phyloP scores from a whole-genome alignment of 2,113 vertebrate genomes.

The Meriones unguiculatus region DNA sequence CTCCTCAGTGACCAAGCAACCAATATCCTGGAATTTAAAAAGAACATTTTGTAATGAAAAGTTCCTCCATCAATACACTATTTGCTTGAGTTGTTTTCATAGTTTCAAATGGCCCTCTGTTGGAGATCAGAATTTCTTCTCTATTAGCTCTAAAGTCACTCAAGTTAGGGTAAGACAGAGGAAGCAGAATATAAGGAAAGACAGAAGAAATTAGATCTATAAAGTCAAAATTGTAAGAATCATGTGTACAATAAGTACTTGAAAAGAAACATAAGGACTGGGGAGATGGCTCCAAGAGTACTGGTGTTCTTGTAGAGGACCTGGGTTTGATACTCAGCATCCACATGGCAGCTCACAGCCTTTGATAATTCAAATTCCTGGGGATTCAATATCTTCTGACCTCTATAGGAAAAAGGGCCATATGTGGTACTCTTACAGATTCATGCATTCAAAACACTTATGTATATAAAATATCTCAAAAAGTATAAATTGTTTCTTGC shows the following conservation, averaged over 20 bases:
- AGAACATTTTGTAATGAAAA: constrained; percentile 76
- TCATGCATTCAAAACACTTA: not conserved
- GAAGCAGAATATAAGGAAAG: not conserved
- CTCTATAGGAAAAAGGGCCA: too few relatives aligned
- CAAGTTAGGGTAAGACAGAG: constrained; percentile 23
- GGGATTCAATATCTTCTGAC: not conserved
- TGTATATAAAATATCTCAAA: constrained; percentile 46
- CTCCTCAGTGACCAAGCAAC: constrained; percentile 78
- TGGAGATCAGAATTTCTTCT: constrained; percentile 58
- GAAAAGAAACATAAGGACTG: not conserved
- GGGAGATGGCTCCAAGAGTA: not conserved
- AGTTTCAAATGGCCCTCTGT: constrained; percentile 52
- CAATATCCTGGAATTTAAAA: constrained; percentile 73
- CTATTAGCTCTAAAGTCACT: constrained; percentile 46
- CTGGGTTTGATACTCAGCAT: not conserved
- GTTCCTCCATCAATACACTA: constrained; percentile 65
- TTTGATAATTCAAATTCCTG: not conserved
- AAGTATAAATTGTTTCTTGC: constrained; percentile 58
- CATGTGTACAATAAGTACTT: not conserved
- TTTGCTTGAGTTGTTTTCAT: constrained; percentile 73
- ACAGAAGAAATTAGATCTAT: constrained; percentile 54
- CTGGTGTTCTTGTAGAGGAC: not conserved
- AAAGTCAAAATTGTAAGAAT: constrained; percentile 63
- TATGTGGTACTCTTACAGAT: not conserved
- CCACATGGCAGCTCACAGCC: not conserved